These are phyloP conservation scores for Troides aeacus DNA, from an alignment of 2,888 invertebrate species.

Conservation along the genomic window DNA sequence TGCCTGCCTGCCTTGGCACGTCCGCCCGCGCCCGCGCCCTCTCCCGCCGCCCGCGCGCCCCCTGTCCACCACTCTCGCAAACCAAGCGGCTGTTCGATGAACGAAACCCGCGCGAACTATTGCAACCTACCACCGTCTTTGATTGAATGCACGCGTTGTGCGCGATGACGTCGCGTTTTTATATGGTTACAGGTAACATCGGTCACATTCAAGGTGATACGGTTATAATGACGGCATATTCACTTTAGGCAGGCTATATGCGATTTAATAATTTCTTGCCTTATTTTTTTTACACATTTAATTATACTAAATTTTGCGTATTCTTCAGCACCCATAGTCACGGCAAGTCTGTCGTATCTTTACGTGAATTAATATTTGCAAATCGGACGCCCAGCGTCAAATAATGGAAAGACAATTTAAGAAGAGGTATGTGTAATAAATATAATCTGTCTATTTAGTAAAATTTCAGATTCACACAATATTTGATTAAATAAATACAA, in stretches of 20 bases:
- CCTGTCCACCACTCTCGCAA: slow-evolving; percentile 54
- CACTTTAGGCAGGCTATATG: not conserved
- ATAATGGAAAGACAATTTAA: too few relatives aligned
- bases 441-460: too few relatives aligned
- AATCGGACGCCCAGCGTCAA: too few relatives aligned
- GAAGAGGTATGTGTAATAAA: too few relatives aligned
- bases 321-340: too few relatives aligned
- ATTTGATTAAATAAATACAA: too few relatives aligned
- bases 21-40: slow-evolving; percentile 63
- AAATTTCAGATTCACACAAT: too few relatives aligned
- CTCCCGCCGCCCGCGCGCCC: slow-evolving; percentile 46
- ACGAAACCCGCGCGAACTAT: slow-evolving; percentile 30
- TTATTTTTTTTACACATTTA: too few relatives aligned
- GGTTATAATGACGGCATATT: slow-evolving; percentile 18
- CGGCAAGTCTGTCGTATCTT: too few relatives aligned
- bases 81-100: slow-evolving; percentile 39
- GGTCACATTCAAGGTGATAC: slow-evolving; percentile 37
- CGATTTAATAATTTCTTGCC: not conserved
- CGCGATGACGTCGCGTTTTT: slow-evolving; percentile 39
- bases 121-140: slow-evolving; percentile 37
- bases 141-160: slow-evolving; percentile 38
- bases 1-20: slow-evolving; percentile 76
- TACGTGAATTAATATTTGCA: too few relatives aligned
- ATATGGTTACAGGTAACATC: slow-evolving; percentile 36
- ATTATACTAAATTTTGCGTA: too few relatives aligned